phyloP scores from a whole-genome alignment of 2,113 vertebrate genomes.

The Myxocyprinus asiaticus region DNA sequence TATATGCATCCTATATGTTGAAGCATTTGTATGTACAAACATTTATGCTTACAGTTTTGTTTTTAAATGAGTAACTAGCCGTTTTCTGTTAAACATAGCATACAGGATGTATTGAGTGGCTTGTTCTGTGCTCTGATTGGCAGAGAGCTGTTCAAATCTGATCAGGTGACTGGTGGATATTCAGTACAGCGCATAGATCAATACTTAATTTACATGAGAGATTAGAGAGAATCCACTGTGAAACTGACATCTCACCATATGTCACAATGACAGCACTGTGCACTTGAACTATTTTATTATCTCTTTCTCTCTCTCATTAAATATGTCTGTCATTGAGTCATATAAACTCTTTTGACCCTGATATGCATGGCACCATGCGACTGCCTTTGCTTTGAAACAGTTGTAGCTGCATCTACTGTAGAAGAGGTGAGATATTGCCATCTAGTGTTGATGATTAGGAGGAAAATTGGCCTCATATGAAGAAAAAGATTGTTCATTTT shows the following conservation, averaged over 20 bases:
- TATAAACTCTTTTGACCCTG: constrained; percentile 31
- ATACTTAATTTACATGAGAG: constrained; percentile 28
- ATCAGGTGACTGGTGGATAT: constrained; percentile 7
- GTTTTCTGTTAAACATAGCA: neutral
- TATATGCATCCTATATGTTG: too few species aligned
- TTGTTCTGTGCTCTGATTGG: constrained; percentile 6
- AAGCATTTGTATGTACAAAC: too few species aligned
- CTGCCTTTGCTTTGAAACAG: neutral
- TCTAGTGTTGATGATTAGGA: constrained; percentile 25
- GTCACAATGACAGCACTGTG: neutral
- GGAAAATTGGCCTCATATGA: too few species aligned
- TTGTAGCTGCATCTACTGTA: neutral
- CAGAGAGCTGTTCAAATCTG: constrained; percentile 8
- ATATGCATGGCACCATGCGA: neutral
- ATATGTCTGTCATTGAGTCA: constrained; percentile 1
- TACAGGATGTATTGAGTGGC: neutral
- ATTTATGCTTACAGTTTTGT: too few species aligned
- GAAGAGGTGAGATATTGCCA: constrained; percentile 30
- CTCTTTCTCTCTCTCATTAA: constrained; percentile 19
- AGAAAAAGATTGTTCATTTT: too few species aligned
- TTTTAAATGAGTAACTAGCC: neutral
- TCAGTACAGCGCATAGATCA: constrained; percentile 9
- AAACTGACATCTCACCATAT: constrained; percentile 30
- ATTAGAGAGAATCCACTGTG: constrained; percentile 14
- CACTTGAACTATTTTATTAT: neutral